Evolutionary conservation across 2,888 invertebrate genomes (phyloP).

Genomic region (Cremastobaeus sp.): DNA sequence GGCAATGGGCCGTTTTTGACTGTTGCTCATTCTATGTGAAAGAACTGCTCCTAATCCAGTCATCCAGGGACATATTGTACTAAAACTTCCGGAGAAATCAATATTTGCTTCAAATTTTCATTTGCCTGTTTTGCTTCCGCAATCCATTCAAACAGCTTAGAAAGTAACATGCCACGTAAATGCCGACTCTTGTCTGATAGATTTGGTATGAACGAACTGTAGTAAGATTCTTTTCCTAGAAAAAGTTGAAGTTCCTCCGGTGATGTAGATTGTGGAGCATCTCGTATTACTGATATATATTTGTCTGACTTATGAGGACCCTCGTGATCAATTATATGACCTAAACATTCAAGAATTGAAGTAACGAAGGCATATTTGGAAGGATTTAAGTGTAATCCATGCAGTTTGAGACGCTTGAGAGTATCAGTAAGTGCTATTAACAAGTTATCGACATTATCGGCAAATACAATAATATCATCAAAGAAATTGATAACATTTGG

Average conservation of each 20-base stretch:
- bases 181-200: slow-evolving; percentile 23
- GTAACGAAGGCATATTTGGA: no score
- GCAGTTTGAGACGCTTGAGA: not conserved
- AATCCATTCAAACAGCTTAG: slow-evolving; percentile 5
- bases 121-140: slow-evolving; percentile 3
- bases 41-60: not conserved
- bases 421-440: not conserved
- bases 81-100: slow-evolving; percentile 34
- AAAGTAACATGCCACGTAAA: not conserved
- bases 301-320: not conserved
- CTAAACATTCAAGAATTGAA: no score
- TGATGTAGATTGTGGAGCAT: not conserved
- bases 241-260: slow-evolving; percentile 23
- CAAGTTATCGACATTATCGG: not conserved
- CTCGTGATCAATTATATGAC: not conserved
- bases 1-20: slow-evolving; percentile 3
- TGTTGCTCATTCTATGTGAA: not conserved
- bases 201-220: slow-evolving; percentile 18
- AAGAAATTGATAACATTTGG: slow-evolving; percentile 27
- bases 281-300: not conserved
- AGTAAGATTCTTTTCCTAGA: slow-evolving; percentile 18
- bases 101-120: slow-evolving; percentile 7
- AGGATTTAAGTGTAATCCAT: not conserved
- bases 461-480: slow-evolving; percentile 4
- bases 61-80: slow-evolving; percentile 25